phyloP scores from a whole-genome alignment of 2,888 invertebrate species.

The Diploptera punctata region DNA sequence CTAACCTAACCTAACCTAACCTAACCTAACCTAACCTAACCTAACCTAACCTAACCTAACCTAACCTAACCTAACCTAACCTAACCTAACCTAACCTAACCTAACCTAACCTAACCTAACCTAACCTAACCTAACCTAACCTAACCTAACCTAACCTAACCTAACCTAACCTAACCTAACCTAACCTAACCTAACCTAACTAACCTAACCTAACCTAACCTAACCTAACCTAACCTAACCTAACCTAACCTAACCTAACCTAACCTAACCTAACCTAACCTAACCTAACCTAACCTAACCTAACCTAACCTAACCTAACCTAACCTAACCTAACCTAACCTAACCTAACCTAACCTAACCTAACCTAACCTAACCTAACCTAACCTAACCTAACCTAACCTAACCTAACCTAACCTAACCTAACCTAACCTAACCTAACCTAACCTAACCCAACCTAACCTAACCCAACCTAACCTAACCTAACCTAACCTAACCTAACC shows the following conservation, averaged over 20 bases:
- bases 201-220: background rate
- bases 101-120: constrained; percentile 30
- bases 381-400: constrained; percentile 39
- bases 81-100: constrained; percentile 26
- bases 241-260: constrained; percentile 12
- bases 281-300: constrained; percentile 2
- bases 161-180: constrained; percentile 22
- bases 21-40: constrained; percentile 44
- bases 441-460: constrained; percentile 44
- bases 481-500: no score
- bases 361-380: constrained; percentile 35
- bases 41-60: constrained; percentile 20
- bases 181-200: constrained; percentile 11
- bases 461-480: constrained; percentile 43
- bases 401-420: constrained; percentile 32
- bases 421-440: background rate
- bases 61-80: constrained; percentile 23
- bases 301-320: background rate
- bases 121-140: constrained; percentile 27
- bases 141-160: constrained; percentile 16
- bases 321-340: constrained; percentile 8
- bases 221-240: constrained; percentile 22
- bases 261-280: constrained; percentile 19
- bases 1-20: constrained; percentile 45
- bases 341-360: constrained; percentile 24